Percentiles rank a stretch among this genome's conserved stretches.
phyloP scores from a whole-genome alignment of 1,140 invertebrate species.

The Lepidurus couesii region DNA sequence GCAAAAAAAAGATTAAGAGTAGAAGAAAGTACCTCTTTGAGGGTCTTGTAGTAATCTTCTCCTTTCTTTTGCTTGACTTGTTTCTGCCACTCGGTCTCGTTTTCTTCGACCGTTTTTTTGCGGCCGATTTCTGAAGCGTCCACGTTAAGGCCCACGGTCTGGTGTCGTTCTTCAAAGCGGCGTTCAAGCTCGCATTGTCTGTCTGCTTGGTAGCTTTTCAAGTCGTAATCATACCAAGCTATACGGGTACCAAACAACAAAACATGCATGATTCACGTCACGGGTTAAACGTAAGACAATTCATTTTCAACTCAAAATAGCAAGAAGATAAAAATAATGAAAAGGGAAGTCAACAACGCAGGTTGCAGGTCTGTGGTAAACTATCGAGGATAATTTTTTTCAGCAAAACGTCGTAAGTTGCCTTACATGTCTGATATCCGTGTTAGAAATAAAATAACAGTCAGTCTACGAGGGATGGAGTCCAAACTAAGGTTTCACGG shows the following conservation, averaged over 20 bases:
- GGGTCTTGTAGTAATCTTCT: slow-evolving; percentile 75
- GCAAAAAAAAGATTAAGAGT: not conserved
- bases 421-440: not conserved
- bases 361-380: not conserved
- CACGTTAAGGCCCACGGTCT: not conserved
- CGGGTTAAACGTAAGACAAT: not conserved
- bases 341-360: not conserved
- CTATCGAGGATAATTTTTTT: not conserved
- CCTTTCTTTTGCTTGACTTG: slow-evolving; percentile 69
- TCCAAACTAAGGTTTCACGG: not conserved
- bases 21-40: slow-evolving; percentile 55
- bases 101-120: slow-evolving; percentile 62
- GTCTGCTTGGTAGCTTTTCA: slow-evolving; percentile 74
- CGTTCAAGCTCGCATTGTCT: slow-evolving; percentile 72
- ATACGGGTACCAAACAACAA: slow-evolving; percentile 41
- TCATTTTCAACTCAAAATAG: not conserved
- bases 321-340: not conserved
- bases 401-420: not conserved
- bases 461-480: not conserved
- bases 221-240: slow-evolving; percentile 89
- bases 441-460: not conserved
- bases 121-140: slow-evolving; percentile 31
- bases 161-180: slow-evolving; percentile 31
- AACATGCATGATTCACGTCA: slow-evolving; percentile 27
- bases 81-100: slow-evolving; percentile 77